Conservation (phyloP, 2,113 vertebrate species). For the Gymnogyps californianus region DNA sequence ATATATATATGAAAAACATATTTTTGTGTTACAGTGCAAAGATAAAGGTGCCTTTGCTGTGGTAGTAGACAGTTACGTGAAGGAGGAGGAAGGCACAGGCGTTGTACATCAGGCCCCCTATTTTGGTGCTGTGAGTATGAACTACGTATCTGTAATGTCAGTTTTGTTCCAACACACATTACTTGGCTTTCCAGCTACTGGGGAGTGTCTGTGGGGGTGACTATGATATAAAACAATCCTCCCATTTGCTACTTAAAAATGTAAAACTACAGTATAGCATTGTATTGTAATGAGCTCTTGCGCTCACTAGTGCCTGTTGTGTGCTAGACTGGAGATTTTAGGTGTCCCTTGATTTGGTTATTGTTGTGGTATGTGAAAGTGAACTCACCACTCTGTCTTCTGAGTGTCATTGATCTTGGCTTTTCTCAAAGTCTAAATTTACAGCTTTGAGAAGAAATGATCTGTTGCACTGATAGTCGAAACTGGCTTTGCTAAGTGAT, state of each 20-base stretch:
- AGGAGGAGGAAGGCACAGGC: constrained; percentile 93
- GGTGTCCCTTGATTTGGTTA: background rate
- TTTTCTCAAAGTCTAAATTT: background rate
- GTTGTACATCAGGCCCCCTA: constrained; percentile 97
- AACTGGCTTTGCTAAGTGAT: background rate
- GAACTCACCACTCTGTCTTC: background rate
- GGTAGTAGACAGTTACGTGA: constrained; percentile 88
- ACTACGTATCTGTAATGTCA: rapidly evolving
- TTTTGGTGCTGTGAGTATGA: constrained; percentile 92
- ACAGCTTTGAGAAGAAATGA: background rate
- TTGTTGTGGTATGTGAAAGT: background rate
- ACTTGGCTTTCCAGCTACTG: background rate
- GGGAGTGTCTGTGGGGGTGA: background rate
- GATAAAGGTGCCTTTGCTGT: constrained; percentile 89
- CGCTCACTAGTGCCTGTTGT: background rate
- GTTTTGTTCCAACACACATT: background rate
- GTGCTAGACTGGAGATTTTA: background rate
- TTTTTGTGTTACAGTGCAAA: constrained; percentile 76
- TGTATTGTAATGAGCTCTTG: background rate
- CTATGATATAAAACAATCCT: background rate
- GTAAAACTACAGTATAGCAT: rapidly evolving
- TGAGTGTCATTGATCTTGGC: background rate
- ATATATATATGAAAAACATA: background rate
- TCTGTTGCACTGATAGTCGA: background rate
- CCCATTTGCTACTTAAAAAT: background rate